A percentile compares a stretch with the other conserved stretches of the same genome.
Conservation (phyloP, 2,113 vertebrate species). For the Sorex fumeus region DNA sequence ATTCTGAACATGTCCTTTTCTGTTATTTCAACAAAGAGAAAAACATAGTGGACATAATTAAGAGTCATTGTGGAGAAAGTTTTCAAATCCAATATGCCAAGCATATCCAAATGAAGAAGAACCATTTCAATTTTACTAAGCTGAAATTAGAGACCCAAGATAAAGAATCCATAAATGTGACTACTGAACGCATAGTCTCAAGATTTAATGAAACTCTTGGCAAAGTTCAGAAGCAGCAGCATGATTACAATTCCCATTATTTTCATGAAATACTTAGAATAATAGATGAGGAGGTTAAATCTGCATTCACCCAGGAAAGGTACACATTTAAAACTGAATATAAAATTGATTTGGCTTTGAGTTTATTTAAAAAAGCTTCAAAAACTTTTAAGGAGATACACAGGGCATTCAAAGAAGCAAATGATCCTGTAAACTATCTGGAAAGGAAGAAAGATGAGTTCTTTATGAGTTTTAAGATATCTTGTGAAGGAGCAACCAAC, state of each 20-base stretch:
- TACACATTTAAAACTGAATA: slow-evolving; percentile 79
- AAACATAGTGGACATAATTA: slow-evolving; percentile 26
- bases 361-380: slow-evolving; percentile 69
- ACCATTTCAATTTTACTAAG: accelerated
- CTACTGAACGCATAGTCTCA: not conserved
- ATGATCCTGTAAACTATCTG: slow-evolving; percentile 82
- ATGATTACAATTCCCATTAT: too few relatives aligned
- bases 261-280: too few relatives aligned
- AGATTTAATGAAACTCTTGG: slow-evolving; percentile 12
- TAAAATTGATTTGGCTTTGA: slow-evolving; percentile 79
- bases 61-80: not conserved
- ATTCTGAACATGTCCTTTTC: slow-evolving; percentile 77
- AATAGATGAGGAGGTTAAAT: slow-evolving; percentile 32
- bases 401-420: slow-evolving; percentile 75
- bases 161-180: not conserved
- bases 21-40: slow-evolving; percentile 62
- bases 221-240: too few relatives aligned
- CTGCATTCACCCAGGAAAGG: not conserved
- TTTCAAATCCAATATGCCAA: slow-evolving; percentile 65
- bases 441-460: slow-evolving; percentile 86
- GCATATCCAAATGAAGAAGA: slow-evolving; percentile 34
- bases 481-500: slow-evolving; percentile 85
- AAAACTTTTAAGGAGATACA: slow-evolving; percentile 75
- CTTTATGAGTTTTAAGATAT: slow-evolving; percentile 85
- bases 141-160: not conserved